Evolutionary conservation across 2,113 vertebrate genomes (phyloP).

Genomic region (Oceanodroma tethys): DNA sequence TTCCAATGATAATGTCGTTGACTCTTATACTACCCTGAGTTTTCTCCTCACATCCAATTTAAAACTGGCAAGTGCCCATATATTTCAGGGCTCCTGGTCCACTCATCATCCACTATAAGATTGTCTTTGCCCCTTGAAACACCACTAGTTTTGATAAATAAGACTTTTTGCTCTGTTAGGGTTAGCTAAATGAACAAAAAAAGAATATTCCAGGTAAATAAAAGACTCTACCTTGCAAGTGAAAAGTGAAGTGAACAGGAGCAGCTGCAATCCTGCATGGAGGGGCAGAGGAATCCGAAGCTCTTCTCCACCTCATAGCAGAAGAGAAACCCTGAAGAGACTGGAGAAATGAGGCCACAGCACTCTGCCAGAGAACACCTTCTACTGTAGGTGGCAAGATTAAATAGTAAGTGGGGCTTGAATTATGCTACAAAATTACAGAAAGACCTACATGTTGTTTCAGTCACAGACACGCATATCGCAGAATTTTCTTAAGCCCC

Average conservation of each 20-base stretch:
- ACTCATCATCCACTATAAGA: not conserved
- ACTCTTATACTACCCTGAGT: not conserved
- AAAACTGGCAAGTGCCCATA: not conserved
- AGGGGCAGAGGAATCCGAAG: not conserved
- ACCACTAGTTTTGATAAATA: not conserved
- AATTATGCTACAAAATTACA: not conserved
- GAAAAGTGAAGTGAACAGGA: not conserved
- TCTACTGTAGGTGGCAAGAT: not conserved
- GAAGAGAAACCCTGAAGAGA: not conserved
- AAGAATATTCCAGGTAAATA: not conserved
- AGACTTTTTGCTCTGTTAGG: not conserved
- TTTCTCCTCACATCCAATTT: not conserved
- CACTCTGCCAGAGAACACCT: not conserved
- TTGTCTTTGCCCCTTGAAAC: not conserved
- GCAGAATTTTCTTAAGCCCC: not conserved
- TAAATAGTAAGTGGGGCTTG: not conserved
- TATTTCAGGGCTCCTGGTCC: not conserved
- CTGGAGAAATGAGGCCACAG: not conserved
- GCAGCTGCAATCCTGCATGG: not conserved
- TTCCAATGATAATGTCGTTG: accelerated
- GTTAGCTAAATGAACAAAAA: not conserved
- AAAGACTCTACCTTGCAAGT: not conserved
- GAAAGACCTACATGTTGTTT: not conserved
- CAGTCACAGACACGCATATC: not conserved
- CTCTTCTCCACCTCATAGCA: not conserved